These are phyloP conservation scores for Cerastoderma edule DNA, from an alignment of 2,888 invertebrate genomes.

Conservation along the genomic window DNA sequence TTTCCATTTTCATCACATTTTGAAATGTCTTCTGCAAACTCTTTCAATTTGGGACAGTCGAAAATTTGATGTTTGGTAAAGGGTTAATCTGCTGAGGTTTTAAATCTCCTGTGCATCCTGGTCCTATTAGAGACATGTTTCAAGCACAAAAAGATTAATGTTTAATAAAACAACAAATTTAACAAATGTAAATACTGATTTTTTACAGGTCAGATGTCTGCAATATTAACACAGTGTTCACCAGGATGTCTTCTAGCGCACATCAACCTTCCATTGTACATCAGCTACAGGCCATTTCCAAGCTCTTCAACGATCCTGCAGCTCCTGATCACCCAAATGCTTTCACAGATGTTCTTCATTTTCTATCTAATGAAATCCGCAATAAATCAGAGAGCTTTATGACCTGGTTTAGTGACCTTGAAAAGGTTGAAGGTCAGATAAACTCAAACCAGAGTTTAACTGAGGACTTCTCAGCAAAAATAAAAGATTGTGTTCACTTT, in stretches of 20 bases:
- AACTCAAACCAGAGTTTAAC: constrained; percentile 7
- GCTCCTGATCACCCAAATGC: constrained; percentile 48
- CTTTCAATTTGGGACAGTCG: too few relatives aligned
- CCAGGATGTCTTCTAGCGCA: constrained; percentile 17
- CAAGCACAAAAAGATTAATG: too few relatives aligned
- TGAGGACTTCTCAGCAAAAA: constrained; percentile 55
- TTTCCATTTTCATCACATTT: too few relatives aligned
- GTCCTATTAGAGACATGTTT: too few relatives aligned
- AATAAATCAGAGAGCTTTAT: constrained; percentile 36
- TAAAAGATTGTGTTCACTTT: constrained; percentile 85
- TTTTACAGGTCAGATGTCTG: constrained; percentile 36
- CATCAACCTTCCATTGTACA: constrained; percentile 7
- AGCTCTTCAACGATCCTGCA: constrained; percentile 59
- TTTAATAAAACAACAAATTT: too few relatives aligned
- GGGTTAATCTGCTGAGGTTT: too few relatives aligned
- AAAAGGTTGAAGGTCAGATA: constrained; percentile 4
- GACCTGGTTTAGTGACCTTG: constrained; percentile 45
- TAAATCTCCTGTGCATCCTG: too few relatives aligned
- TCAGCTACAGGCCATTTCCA: constrained; percentile 44
- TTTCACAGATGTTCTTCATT: constrained; percentile 64
- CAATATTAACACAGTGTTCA: constrained; percentile 17
- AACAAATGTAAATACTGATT: too few relatives aligned
- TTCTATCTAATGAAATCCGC: constrained; percentile 53
- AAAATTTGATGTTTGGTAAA: too few relatives aligned
- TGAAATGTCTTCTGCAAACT: too few relatives aligned